These are phyloP conservation scores for Thyatira batis DNA, from an alignment of 2,888 invertebrate genomes.

Conservation along the genomic window DNA sequence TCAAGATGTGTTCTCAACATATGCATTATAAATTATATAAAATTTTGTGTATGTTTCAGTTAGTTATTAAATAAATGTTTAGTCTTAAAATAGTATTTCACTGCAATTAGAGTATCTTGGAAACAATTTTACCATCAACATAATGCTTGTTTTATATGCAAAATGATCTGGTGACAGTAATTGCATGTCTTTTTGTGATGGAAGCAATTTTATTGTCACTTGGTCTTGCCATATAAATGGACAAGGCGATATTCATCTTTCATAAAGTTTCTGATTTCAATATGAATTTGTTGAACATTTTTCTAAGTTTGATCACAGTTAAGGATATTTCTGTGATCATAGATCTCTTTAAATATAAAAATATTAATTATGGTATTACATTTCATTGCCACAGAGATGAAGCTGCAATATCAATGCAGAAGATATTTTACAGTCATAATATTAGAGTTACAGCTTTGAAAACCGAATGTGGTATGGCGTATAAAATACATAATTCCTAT, in stretches of 20 bases:
- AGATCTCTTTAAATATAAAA: conserved; percentile 57
- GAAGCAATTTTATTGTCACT: conserved; percentile 50
- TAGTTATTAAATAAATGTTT: conserved; percentile 25
- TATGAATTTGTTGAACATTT: conserved; percentile 27
- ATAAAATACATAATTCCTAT: conserved; percentile 21
- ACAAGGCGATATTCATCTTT: neutral
- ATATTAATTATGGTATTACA: conserved; percentile 47
- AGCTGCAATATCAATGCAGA: conserved; percentile 34
- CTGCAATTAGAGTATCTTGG: conserved; percentile 7
- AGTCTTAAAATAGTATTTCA: conserved; percentile 9
- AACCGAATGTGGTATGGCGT: conserved; percentile 15
- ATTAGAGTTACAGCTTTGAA: conserved; percentile 31
- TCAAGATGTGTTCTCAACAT: conserved; percentile 85
- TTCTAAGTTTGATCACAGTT: conserved; percentile 21
- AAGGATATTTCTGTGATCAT: conserved; percentile 36
- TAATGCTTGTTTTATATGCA: conserved; percentile 26
- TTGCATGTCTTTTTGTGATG: conserved; percentile 25
- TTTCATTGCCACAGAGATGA: conserved; percentile 45
- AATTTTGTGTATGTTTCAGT: conserved; percentile 9
- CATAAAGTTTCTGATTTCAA: neutral
- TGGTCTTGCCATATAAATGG: conserved; percentile 2
- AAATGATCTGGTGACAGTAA: conserved; percentile 54
- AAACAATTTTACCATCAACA: conserved; percentile 13
- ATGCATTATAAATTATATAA: conserved; percentile 20
- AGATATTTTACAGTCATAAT: conserved; percentile 39